phyloP scores from a whole-genome alignment of 1,140 invertebrate species.

The Conus ventricosus region DNA sequence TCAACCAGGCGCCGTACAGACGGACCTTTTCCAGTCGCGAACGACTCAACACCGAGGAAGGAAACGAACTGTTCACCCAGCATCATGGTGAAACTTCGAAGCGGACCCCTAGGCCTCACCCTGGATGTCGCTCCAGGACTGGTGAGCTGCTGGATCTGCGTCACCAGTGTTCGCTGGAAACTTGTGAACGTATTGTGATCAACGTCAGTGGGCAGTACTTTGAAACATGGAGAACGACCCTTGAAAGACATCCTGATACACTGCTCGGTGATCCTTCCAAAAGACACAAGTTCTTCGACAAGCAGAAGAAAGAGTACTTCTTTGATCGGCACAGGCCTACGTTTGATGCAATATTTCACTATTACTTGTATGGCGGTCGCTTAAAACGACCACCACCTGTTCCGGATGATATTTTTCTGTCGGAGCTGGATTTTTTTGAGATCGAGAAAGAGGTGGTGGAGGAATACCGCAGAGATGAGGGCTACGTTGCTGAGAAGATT shows the following conservation, averaged over 20 bases:
- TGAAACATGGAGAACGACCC: conserved; percentile 96
- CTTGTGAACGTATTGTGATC: conserved; percentile 85
- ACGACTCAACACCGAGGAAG: conserved; percentile 55
- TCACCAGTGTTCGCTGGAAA: conserved; percentile 63
- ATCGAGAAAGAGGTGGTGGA: conserved; percentile 71
- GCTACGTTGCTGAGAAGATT: conserved; percentile 68
- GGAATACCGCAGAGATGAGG: conserved; percentile 72
- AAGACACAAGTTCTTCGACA: conserved; percentile 71
- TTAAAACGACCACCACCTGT: conserved; percentile 68
- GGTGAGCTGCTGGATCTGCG: conserved; percentile 51
- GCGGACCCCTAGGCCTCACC: conserved; percentile 38
- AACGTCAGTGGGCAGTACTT: conserved; percentile 99
- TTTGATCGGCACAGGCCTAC: conserved; percentile 74
- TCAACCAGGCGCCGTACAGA: conserved; percentile 67
- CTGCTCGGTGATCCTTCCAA: conserved; percentile 85
- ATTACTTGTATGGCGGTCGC: conserved; percentile 73
- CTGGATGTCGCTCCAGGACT: conserved; percentile 32
- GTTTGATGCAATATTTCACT: conserved; percentile 74
- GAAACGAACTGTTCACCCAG: conserved; percentile 58
- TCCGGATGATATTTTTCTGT: conserved; percentile 73
- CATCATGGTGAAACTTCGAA: conserved; percentile 36
- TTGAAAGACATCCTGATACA: conserved; percentile 98
- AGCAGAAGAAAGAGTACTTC: conserved; percentile 72
- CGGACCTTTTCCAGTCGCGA: conserved; percentile 62
- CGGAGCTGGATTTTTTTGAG: conserved; percentile 73